Evolutionary conservation across 2,888 invertebrate genomes (phyloP).

Genomic region (Mimachlamys varia): DNA sequence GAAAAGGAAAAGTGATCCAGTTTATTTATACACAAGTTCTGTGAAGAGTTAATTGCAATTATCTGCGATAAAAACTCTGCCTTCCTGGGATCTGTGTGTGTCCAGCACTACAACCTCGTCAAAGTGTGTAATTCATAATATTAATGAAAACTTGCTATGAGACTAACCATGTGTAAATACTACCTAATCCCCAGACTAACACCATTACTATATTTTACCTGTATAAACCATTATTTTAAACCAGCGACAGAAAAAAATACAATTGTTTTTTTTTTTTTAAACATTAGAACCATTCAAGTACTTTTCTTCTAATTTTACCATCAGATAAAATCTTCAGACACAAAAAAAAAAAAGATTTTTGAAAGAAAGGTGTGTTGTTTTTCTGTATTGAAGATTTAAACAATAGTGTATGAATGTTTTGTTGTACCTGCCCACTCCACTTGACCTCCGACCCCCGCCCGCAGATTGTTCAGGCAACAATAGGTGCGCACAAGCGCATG

Average conservation of each 20-base stretch:
- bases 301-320: neutral
- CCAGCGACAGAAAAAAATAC: neutral
- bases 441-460: neutral
- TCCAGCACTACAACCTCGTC: neutral
- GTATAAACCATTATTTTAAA: neutral
- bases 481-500: neutral
- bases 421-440: slow-evolving; percentile 14
- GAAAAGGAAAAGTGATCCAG: slow-evolving; percentile 30
- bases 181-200: neutral
- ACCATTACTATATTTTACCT: neutral
- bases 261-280: slow-evolving; percentile 8
- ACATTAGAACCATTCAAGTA: neutral
- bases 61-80: neutral
- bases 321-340: neutral
- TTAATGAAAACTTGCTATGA: neutral
- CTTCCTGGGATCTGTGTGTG: slow-evolving; percentile 6
- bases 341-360: neutral
- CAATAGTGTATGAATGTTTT: slow-evolving; percentile 23
- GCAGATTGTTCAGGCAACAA: neutral
- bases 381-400: slow-evolving; percentile 21
- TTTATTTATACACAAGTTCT: slow-evolving; percentile 22
- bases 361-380: slow-evolving; percentile 24
- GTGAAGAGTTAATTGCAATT: slow-evolving; percentile 15
- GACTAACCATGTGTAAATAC: neutral
- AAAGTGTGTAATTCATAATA: neutral